Conservation (phyloP, 2,113 vertebrate genomes). For the Chrysemys picta region DNA sequence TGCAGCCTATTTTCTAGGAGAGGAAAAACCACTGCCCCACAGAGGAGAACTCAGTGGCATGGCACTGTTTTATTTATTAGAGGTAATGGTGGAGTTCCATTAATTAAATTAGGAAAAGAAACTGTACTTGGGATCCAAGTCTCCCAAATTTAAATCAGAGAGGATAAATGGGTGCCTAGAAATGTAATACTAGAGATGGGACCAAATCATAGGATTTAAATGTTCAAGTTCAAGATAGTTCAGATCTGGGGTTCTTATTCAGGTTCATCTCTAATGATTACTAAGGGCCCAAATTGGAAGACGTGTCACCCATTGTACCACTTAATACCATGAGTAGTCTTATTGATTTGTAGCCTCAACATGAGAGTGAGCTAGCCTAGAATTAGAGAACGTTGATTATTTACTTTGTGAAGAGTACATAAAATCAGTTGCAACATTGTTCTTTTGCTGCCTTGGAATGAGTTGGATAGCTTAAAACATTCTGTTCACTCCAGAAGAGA, state of each 20-base stretch:
- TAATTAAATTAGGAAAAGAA: background rate
- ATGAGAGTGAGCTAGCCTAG: background rate
- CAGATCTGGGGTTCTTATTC: background rate
- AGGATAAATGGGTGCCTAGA: background rate
- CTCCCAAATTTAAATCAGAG: background rate
- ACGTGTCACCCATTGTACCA: background rate
- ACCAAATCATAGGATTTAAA: background rate
- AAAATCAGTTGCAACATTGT: background rate
- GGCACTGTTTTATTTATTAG: background rate
- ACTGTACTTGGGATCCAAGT: background rate
- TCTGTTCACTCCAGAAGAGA: background rate
- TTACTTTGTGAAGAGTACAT: background rate
- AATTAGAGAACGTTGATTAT: background rate
- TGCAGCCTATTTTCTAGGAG: rapidly evolving
- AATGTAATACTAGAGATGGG: background rate
- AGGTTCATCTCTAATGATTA: background rate
- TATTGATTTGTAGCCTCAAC: background rate
- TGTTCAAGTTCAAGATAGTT: background rate
- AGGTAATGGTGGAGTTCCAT: background rate
- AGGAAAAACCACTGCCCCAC: no score
- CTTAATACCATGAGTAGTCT: background rate
- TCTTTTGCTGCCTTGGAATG: background rate
- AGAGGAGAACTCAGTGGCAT: background rate
- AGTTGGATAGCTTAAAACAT: background rate
- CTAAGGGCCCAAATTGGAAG: background rate